Conservation (phyloP, 2,888 invertebrate genomes). For the Rhabditoides inermis region DNA sequence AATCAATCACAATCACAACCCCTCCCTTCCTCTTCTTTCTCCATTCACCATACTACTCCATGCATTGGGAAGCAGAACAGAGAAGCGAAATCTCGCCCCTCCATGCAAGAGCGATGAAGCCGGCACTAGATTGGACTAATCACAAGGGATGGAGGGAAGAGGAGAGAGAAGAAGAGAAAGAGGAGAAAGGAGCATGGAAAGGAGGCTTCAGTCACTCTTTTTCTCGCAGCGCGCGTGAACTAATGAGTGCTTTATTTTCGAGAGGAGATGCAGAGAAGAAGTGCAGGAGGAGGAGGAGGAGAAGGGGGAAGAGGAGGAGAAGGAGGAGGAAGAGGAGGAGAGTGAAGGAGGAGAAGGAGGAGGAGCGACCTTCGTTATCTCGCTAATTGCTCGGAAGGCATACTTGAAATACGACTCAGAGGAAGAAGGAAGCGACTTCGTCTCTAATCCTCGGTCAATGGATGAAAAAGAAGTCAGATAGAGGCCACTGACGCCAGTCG, state of each 20-base stretch:
- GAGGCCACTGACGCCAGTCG: too few species aligned
- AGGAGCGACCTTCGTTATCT: not conserved
- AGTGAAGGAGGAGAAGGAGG: conserved; percentile 1
- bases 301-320: conserved; percentile 1
- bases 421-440: not conserved
- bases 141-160: conserved; percentile 6
- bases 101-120: too few species aligned
- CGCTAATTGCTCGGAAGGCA: conserved; percentile 1
- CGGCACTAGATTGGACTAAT: too few species aligned
- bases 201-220: too few species aligned
- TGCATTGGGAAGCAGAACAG: too few species aligned
- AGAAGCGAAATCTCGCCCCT: too few species aligned
- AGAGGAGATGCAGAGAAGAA: conserved; percentile 3
- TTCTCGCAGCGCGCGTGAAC: too few species aligned
- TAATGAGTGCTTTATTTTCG: too few species aligned
- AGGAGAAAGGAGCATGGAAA: conserved; percentile 8
- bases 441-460: conserved; percentile 1
- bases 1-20: too few species aligned
- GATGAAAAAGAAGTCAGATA: not conserved
- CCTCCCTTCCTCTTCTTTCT: too few species aligned
- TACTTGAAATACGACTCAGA: conserved; percentile 1
- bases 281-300: conserved; percentile 12
- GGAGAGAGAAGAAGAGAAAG: conserved; percentile 8
- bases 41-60: too few species aligned
- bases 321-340: not conserved